Evolutionary conservation across 2,797 vertebrate species (phyloP), one percentile per base, ranked within the genome.

Genomic region (Tauraco hartlaubi): DNA sequence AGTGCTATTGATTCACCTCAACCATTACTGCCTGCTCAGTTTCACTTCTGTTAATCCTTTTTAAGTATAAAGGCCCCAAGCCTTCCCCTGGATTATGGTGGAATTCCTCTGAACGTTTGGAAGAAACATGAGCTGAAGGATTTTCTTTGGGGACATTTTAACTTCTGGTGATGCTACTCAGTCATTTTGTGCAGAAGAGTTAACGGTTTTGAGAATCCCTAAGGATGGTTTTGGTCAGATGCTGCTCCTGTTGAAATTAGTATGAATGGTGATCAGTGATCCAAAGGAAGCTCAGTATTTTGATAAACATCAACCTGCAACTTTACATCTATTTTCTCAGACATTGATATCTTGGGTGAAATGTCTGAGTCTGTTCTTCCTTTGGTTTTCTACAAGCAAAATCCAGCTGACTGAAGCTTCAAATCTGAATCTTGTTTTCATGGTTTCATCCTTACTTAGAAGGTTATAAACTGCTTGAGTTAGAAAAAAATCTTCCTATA

Each of bases 1-100:
- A 41, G 31, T 41, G 54, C 58, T 76, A 25, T 39, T 73, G 83
- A 78, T 68, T 66, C 29, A 51, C 31, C 56, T 54, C 51, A 28
- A n/a, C 25, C 2, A 2, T 37, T 74, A 13, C 43, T 55, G 56
- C 41, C 39, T 64, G 46, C 68, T 20, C 22, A 9, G 46, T 74
- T 59, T 46, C 12, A 33, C 25, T 69, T 49, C 62, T 84, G 26
- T 51, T 59, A 44, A 33, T 41, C 21, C 15, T 58, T 51, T 92
- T 49, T 13, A 33, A 69, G 12, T 17, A 55, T 33, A 33, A 35
- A 69, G 12, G 9, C 37, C 31, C 21, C 22, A 12, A 4, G 7
- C 4, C 3, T 13, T 18, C 3, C 18, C 4, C 18, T 49, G 68
- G 19, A 11, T 22, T 0, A 1, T 37, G 28, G 33, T 19, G 23